Evolutionary conservation across 2,888 invertebrate genomes (phyloP).

Genomic region (Pseudanteris insignis): DNA sequence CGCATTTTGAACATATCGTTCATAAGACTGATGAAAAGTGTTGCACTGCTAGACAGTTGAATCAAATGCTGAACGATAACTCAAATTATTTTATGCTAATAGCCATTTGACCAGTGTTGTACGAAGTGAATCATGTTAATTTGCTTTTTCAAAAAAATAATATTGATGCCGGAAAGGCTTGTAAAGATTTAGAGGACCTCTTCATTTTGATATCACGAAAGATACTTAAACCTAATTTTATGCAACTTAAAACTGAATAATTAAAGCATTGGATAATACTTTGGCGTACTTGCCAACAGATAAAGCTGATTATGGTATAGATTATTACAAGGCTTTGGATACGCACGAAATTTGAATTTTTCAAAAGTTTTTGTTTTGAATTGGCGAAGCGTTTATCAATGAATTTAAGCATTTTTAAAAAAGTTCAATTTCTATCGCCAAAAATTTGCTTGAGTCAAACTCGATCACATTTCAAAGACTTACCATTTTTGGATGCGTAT

Average conservation of each 20-base stretch:
- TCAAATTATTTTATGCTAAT: constrained; percentile 15
- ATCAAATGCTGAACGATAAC: constrained; percentile 36
- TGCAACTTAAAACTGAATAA: constrained; percentile 3
- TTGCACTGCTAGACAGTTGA: constrained; percentile 32
- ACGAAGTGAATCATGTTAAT: constrained; percentile 25
- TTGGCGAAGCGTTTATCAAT: constrained; percentile 14
- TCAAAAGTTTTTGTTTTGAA: constrained; percentile 15
- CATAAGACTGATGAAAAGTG: constrained; percentile 36
- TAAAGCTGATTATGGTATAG: constrained; percentile 28
- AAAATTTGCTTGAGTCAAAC: constrained; percentile 18
- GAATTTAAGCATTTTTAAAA: constrained; percentile 9
- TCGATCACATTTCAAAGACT: constrained; percentile 7
- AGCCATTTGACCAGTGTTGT: constrained; percentile 20
- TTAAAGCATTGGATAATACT: constrained; percentile 19
- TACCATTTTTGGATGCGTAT: constrained; percentile 14
- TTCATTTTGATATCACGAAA: constrained; percentile 10
- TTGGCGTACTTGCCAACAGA: constrained; percentile 14
- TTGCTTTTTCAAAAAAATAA: constrained; percentile 25
- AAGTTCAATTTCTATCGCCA: constrained; percentile 14
- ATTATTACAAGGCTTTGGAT: constrained; percentile 23
- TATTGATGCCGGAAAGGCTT: constrained; percentile 19
- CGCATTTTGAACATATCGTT: constrained; percentile 29
- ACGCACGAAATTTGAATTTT: constrained; percentile 8
- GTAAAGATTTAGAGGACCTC: constrained; percentile 14
- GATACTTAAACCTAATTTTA: constrained; percentile 13